These are phyloP conservation scores for Rhysida immarginata DNA, from an alignment of 1,140 invertebrate genomes.

Conservation along the genomic window DNA sequence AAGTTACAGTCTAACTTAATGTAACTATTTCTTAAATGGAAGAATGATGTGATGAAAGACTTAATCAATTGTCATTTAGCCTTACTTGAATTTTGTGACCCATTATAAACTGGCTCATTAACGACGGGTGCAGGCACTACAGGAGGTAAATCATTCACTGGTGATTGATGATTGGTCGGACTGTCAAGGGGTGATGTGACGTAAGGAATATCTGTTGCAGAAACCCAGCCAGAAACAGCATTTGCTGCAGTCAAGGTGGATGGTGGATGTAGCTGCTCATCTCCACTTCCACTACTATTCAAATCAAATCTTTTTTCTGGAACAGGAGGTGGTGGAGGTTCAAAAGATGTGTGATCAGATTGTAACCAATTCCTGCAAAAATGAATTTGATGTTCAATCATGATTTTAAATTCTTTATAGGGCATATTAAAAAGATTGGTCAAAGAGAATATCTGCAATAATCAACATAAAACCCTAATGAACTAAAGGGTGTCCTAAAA, in stretches of 20 bases:
- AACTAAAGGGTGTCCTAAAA: no score
- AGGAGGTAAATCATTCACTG: not conserved
- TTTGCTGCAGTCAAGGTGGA: conserved; percentile 43
- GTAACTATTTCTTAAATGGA: no score
- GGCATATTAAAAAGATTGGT: no score
- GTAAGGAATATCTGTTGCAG: conserved; percentile 72
- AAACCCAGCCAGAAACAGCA: conserved; percentile 62
- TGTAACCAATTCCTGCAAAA: conserved; percentile 4
- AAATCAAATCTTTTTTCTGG: conserved; percentile 15
- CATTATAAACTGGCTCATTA: not conserved
- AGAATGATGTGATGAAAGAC: no score
- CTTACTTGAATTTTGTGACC: conserved; percentile 5
- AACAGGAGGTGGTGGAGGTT: conserved; percentile 15
- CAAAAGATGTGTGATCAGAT: not conserved
- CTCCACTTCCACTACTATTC: conserved; percentile 1
- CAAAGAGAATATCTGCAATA: conserved; percentile 4
- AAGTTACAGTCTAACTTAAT: no score
- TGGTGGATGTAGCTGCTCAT: conserved; percentile 22
- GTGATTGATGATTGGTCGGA: conserved; percentile 13
- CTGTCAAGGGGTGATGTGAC: conserved; percentile 60
- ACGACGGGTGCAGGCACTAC: not conserved
- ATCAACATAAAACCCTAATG: no score
- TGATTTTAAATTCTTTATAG: no score
- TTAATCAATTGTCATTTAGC: no score
- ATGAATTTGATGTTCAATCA: no score